phyloP scores from a whole-genome alignment of 2,888 invertebrate genomes.

The Latrodectus hesperus region DNA sequence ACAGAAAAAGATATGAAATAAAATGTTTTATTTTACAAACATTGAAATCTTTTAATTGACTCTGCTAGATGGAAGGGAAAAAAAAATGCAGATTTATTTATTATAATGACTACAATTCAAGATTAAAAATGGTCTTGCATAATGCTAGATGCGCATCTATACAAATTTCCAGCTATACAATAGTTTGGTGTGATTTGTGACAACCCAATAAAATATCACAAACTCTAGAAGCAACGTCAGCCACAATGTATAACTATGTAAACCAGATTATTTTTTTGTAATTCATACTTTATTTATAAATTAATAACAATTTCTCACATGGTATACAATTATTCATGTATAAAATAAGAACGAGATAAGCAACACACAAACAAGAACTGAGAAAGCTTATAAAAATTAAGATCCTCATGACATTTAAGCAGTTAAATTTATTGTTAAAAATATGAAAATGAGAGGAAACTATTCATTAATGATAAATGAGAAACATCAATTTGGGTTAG shows the following conservation, averaged over 20 bases:
- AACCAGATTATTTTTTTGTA: background rate
- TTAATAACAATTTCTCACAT: background rate
- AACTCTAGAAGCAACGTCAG: constrained; percentile 3
- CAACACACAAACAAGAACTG: constrained; percentile 48
- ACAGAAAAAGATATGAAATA: constrained; percentile 50
- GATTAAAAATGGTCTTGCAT: constrained; percentile 57
- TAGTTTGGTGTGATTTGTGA: background rate
- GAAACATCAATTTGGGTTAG: too few relatives aligned
- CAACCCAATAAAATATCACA: constrained; percentile 2
- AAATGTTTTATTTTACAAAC: constrained; percentile 39
- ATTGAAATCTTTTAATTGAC: constrained; percentile 22
- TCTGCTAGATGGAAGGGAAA: constrained; percentile 27
- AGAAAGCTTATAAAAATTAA: constrained; percentile 35
- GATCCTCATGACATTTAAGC: background rate
- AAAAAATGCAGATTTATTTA: constrained; percentile 27
- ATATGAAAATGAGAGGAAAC: too few relatives aligned
- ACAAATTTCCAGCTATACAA: constrained; percentile 36
- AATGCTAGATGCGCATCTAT: constrained; percentile 41
- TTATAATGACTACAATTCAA: constrained; percentile 37
- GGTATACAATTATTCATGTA: constrained; percentile 10
- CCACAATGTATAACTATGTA: background rate
- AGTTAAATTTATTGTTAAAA: background rate
- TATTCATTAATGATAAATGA: too few relatives aligned
- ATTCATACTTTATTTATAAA: background rate
- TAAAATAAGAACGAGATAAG: constrained; percentile 24